Evolutionary conservation across 2,797 vertebrate species (phyloP).

Genomic region (Sparidentex hasta): DNA sequence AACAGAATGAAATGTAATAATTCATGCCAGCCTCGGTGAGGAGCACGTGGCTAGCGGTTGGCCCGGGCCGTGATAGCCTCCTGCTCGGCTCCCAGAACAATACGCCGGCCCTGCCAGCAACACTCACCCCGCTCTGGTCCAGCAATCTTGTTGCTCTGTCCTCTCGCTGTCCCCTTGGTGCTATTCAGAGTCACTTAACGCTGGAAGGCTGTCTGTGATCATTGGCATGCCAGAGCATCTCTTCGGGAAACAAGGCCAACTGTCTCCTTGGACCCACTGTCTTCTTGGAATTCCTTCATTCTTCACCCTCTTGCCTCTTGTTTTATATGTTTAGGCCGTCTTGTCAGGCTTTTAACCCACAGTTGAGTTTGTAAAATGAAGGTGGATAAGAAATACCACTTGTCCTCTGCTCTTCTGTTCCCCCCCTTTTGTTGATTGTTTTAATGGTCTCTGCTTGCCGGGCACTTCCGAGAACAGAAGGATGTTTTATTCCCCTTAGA

Average conservation of each 20-base stretch:
- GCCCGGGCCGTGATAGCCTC: conserved; percentile 73
- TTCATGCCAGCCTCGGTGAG: conserved; percentile 77
- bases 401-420: not conserved
- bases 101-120: conserved; percentile 56
- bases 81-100: conserved; percentile 71
- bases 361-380: conserved; percentile 44
- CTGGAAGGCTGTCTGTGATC: conserved; percentile 72
- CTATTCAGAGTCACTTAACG: conserved; percentile 78
- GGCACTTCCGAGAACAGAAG: conserved; percentile 9
- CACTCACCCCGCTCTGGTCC: conserved; percentile 72
- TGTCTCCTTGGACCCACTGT: conserved; percentile 51
- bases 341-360: conserved; percentile 48
- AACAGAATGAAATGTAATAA: conserved; percentile 86
- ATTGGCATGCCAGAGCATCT: conserved; percentile 74
- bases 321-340: conserved; percentile 50
- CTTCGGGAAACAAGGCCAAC: conserved; percentile 75
- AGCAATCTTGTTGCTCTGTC: conserved; percentile 64
- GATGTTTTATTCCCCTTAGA: conserved; percentile 5
- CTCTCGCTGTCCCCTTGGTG: conserved; percentile 51
- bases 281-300: conserved; percentile 61
- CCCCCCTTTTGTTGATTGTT: conserved; percentile 18
- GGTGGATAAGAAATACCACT: conserved; percentile 18
- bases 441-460: conserved; percentile 27
- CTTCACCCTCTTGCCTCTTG: conserved; percentile 32
- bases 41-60: conserved; percentile 82